A percentile compares a stretch with the other conserved stretches of the same genome.
Conservation (phyloP, 2,797 vertebrate genomes). For the Simalia tracyae region DNA sequence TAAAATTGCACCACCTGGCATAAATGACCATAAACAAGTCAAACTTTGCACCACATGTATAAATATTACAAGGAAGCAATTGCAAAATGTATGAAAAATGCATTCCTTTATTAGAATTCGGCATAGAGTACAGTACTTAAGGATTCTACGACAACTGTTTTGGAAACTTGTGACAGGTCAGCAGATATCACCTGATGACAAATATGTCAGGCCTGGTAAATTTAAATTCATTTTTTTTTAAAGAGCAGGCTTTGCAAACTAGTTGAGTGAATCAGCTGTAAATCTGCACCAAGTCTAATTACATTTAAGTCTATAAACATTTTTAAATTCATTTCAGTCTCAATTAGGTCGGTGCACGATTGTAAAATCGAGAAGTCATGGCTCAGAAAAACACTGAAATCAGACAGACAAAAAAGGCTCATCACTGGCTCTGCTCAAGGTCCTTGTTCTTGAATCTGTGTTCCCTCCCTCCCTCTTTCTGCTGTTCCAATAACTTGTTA, state of each 20-base stretch:
- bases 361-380: neutral
- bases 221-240: neutral
- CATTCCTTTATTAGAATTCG: neutral
- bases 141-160: neutral
- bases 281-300: conserved; percentile 3
- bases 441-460: neutral
- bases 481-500: conserved; percentile 1
- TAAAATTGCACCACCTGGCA: neutral
- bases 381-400: neutral
- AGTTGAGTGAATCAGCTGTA: neutral
- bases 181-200: neutral
- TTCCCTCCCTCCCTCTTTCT: neutral
- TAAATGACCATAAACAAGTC: neutral
- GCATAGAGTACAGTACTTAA: neutral
- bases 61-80: conserved; percentile 9
- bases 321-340: neutral
- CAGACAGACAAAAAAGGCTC: neutral
- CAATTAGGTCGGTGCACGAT: neutral
- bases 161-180: neutral
- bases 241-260: neutral
- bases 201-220: neutral
- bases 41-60: neutral
- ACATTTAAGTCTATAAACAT: neutral
- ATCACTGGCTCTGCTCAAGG: neutral
- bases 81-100: neutral